A percentile compares a stretch with the other conserved stretches of the same genome.
These are phyloP conservation scores for Microplitis demolitor DNA, from an alignment of 1,140 invertebrate species.

Conservation along the genomic window DNA sequence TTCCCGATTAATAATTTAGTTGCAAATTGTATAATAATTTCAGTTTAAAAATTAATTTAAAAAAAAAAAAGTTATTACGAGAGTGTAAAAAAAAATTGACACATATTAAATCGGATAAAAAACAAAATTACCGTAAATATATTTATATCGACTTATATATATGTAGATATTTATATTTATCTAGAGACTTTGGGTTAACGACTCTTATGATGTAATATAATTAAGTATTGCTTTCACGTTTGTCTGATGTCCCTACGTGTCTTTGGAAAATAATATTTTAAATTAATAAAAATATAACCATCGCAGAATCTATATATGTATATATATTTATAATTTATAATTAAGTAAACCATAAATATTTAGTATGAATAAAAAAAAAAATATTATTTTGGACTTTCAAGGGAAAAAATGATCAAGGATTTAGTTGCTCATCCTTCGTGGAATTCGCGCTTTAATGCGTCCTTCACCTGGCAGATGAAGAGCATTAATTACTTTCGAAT, in stretches of 20 bases:
- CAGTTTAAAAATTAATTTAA: background rate
- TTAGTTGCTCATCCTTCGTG: background rate
- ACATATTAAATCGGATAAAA: too few relatives aligned
- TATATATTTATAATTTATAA: background rate
- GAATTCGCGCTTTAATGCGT: background rate
- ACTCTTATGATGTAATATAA: slow-evolving; percentile 19
- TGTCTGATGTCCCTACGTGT: background rate
- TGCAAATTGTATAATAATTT: too few relatives aligned
- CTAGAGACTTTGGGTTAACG: slow-evolving; percentile 7
- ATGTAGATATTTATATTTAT: background rate
- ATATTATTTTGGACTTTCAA: background rate
- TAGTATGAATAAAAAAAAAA: background rate
- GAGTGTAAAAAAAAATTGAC: background rate
- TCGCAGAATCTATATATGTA: too few relatives aligned
- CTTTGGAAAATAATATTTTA: background rate
- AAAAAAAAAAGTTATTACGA: slow-evolving; percentile 1
- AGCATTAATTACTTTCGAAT: slow-evolving; percentile 22
- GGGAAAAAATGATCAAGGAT: slow-evolving; percentile 15
- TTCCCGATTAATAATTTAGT: too few relatives aligned
- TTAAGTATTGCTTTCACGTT: slow-evolving; percentile 24
- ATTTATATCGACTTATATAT: background rate
- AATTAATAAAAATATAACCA: background rate
- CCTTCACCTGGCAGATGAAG: slow-evolving; percentile 2
- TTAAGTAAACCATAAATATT: background rate
- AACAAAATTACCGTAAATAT: too few relatives aligned